Evolutionary conservation across 2,797 vertebrate genomes (phyloP).

Genomic region (Tokudaia tokunoshimensis): DNA sequence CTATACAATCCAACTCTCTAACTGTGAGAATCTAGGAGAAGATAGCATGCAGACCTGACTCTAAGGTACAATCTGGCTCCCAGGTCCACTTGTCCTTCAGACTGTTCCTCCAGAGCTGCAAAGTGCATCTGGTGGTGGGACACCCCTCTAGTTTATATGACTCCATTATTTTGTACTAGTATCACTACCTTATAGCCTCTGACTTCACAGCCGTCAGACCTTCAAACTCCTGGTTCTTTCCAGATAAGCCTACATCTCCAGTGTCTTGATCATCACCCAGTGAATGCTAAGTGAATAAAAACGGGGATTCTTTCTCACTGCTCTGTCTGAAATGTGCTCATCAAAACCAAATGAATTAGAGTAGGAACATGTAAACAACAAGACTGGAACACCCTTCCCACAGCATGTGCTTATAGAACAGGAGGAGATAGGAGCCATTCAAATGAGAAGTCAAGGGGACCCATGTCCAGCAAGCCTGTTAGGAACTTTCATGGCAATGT

Average conservation of each 20-base stretch:
- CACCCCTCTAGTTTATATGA: no score
- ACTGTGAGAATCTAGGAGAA: no score
- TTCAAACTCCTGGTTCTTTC: not conserved
- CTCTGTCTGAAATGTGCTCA: not conserved
- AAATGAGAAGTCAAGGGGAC: no score
- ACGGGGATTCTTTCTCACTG: not conserved
- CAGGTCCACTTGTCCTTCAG: not conserved
- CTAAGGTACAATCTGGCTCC: not conserved
- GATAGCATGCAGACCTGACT: no score
- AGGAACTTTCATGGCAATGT: not conserved
- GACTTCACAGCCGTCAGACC: rapidly evolving
- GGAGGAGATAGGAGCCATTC: not conserved
- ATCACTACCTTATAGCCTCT: not conserved
- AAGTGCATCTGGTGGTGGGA: not conserved
- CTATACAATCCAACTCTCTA: not conserved
- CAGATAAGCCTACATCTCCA: not conserved
- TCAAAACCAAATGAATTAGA: not conserved
- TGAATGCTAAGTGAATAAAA: not conserved
- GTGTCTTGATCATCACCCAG: not conserved
- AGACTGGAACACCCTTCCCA: not conserved
- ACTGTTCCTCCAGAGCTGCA: not conserved
- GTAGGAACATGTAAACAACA: not conserved
- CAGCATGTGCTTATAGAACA: not conserved
- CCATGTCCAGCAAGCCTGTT: no score
- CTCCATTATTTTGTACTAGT: not conserved